Evolutionary conservation across 2,113 vertebrate genomes (phyloP).

Genomic region (Tautogolabrus adspersus): DNA sequence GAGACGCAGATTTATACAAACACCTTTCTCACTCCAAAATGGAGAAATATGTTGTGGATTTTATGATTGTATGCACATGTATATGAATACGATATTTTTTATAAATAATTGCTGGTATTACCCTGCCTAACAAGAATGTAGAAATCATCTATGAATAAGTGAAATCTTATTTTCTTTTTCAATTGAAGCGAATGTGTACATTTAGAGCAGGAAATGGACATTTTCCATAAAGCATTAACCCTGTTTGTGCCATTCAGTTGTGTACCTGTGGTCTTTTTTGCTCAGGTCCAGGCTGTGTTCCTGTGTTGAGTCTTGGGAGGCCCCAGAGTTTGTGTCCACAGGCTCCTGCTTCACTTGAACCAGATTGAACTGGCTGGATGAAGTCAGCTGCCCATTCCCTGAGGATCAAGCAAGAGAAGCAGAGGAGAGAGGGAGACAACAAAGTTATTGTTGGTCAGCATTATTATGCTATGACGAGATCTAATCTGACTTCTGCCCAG

Average conservation of each 20-base stretch:
- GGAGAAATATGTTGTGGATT: conserved; percentile 67
- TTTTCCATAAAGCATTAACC: conserved; percentile 4
- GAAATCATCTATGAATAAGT: conserved; percentile 40
- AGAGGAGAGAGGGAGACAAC: conserved; percentile 77
- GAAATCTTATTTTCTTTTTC: conserved; percentile 19
- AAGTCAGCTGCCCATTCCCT: conserved; percentile 90
- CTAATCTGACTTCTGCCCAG: conserved; percentile 89
- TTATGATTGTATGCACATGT: conserved; percentile 53
- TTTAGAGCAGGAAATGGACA: conserved; percentile 7
- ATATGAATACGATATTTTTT: conserved; percentile 50
- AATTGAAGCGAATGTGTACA: conserved; percentile 18
- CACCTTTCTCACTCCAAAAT: conserved; percentile 55
- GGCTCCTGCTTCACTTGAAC: conserved; percentile 92
- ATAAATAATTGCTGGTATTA: conserved; percentile 50
- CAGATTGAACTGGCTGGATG: conserved; percentile 87
- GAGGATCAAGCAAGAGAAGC: conserved; percentile 64
- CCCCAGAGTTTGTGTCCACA: conserved; percentile 75
- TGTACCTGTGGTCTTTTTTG: conserved; percentile 92
- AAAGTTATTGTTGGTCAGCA: conserved; percentile 92
- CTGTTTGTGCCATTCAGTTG: background rate
- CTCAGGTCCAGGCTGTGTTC: conserved; percentile 96
- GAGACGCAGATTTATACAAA: conserved; percentile 73
- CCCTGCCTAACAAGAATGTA: conserved; percentile 10
- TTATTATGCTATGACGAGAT: conserved; percentile 91
- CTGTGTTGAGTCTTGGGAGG: conserved; percentile 87